phyloP scores from a whole-genome alignment of 2,113 vertebrate species.

The Nanorana parkeri region DNA sequence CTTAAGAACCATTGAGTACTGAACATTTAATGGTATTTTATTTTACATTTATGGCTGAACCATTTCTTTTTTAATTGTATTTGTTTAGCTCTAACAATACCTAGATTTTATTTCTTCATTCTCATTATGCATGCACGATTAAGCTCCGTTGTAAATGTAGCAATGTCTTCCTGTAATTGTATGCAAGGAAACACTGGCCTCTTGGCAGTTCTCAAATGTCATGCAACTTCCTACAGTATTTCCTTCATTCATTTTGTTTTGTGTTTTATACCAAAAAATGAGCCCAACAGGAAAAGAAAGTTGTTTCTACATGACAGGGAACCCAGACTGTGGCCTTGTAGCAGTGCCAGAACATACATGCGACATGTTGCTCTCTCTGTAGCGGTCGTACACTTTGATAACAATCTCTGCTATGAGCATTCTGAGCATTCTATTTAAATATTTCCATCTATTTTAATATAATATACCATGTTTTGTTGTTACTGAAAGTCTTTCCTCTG shows the following conservation, averaged over 20 bases:
- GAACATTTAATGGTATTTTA: too few relatives aligned
- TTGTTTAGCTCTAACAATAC: background rate
- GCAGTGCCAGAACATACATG: slow-evolving; percentile 34
- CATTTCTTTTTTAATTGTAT: background rate
- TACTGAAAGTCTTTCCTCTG: too few relatives aligned
- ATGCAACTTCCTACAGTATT: slow-evolving; percentile 51
- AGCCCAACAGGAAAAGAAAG: slow-evolving; percentile 62
- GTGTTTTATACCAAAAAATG: slow-evolving; percentile 43
- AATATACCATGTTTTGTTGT: background rate
- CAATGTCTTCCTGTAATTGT: slow-evolving; percentile 49
- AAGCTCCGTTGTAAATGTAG: background rate
- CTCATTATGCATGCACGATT: slow-evolving; percentile 12
- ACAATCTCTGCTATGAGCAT: background rate
- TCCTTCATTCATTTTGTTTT: slow-evolving; percentile 39
- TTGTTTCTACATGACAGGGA: slow-evolving; percentile 56
- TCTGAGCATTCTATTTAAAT: background rate
- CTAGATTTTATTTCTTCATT: slow-evolving; percentile 2
- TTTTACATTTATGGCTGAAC: too few relatives aligned
- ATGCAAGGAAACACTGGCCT: slow-evolving; percentile 42
- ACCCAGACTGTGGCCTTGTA: slow-evolving; percentile 47
- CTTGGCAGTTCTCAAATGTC: slow-evolving; percentile 52
- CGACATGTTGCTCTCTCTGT: background rate
- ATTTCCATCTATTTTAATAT: background rate
- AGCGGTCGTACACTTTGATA: background rate
- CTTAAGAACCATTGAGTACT: too few relatives aligned